These are phyloP conservation scores for Dromius quadrimaculatus DNA, from an alignment of 2,888 invertebrate species.

Conservation along the genomic window DNA sequence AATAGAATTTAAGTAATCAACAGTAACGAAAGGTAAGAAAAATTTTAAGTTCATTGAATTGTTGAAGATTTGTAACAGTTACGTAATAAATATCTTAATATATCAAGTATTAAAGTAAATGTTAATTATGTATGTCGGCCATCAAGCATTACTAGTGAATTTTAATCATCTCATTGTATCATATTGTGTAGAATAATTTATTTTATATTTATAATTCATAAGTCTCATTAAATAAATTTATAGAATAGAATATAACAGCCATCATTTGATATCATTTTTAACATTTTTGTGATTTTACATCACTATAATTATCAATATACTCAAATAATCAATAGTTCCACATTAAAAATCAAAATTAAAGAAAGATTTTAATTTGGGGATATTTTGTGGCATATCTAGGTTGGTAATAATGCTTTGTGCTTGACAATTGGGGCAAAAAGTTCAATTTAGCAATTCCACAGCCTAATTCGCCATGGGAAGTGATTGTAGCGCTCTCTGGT, in stretches of 20 bases:
- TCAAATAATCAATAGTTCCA: too few species aligned
- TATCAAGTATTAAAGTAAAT: constrained; percentile 34
- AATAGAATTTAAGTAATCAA: constrained; percentile 9
- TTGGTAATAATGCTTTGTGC: too few species aligned
- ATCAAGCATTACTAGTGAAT: constrained; percentile 44
- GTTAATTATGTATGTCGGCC: constrained; percentile 38
- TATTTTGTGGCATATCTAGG: too few species aligned
- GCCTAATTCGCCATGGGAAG: too few species aligned
- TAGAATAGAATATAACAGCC: constrained; percentile 20
- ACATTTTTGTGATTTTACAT: too few species aligned
- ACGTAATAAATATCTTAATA: constrained; percentile 39
- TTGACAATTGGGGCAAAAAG: too few species aligned
- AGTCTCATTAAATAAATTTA: constrained; percentile 42
- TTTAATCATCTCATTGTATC: constrained; percentile 48
- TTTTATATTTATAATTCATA: constrained; percentile 50
- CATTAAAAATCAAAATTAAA: too few species aligned
- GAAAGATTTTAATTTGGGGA: too few species aligned
- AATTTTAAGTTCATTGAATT: background rate
- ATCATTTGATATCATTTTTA: too few species aligned
- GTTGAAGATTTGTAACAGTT: constrained; percentile 36
- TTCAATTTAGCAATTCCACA: too few species aligned
- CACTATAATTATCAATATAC: too few species aligned
- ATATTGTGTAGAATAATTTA: constrained; percentile 43
- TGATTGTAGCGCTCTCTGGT: too few species aligned
- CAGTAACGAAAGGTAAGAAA: constrained; percentile 18